phyloP scores from a whole-genome alignment of 2,797 vertebrate genomes.

The Antennarius maculatus region DNA sequence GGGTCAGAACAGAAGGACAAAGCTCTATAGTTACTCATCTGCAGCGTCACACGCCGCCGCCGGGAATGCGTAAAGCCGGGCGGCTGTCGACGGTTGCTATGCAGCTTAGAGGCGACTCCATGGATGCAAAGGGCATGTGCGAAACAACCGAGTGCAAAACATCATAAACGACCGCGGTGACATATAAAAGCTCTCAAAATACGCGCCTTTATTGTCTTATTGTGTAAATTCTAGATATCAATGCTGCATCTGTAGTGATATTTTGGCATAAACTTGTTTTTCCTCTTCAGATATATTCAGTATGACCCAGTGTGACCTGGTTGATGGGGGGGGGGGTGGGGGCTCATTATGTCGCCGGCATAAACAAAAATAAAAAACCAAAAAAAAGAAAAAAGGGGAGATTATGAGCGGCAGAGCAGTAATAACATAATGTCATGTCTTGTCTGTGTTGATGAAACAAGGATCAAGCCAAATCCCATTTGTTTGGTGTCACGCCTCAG shows the following conservation, averaged over 20 bases:
- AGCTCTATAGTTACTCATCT: constrained; percentile 51
- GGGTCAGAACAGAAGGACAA: constrained; percentile 44
- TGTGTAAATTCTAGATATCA: too few relatives aligned
- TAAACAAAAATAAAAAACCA: constrained; percentile 20
- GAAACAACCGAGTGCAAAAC: neutral
- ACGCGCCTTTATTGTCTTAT: too few relatives aligned
- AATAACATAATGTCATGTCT: constrained; percentile 56
- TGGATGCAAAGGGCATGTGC: constrained; percentile 26
- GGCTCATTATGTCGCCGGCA: constrained; percentile 38
- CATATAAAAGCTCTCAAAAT: neutral
- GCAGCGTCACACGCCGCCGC: constrained; percentile 29
- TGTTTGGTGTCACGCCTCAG: constrained; percentile 51
- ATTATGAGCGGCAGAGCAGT: constrained; percentile 55
- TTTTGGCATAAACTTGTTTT: constrained; percentile 11
- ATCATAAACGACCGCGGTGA: neutral
- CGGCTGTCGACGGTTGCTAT: constrained; percentile 26
- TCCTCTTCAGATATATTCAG: constrained; percentile 1
- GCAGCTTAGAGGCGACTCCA: constrained; percentile 12
- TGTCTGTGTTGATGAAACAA: constrained; percentile 57
- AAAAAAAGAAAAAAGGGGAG: constrained; percentile 52
- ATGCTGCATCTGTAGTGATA: too few relatives aligned
- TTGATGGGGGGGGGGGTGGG: neutral
- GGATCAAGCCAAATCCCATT: constrained; percentile 63
- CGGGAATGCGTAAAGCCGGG: constrained; percentile 10
- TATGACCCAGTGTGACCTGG: constrained; percentile 5